A percentile compares a stretch with the other conserved stretches of the same genome.
phyloP scores from a whole-genome alignment of 2,113 vertebrate species.

The Rhinichthys klamathensis region DNA sequence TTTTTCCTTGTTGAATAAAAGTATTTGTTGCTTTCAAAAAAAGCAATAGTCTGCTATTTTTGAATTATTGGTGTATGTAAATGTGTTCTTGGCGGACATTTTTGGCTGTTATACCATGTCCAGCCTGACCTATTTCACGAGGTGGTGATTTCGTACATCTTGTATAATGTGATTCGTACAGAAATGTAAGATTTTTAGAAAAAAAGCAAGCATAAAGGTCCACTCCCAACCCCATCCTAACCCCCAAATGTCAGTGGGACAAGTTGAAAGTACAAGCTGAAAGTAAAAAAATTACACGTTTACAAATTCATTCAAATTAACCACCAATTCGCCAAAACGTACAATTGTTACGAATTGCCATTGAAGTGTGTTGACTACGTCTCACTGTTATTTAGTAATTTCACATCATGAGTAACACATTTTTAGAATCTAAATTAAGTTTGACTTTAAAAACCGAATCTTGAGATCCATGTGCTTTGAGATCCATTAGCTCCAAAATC shows the following conservation, averaged over 20 bases:
- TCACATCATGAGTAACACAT: neutral
- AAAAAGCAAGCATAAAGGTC: too few relatives aligned
- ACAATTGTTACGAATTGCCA: neutral
- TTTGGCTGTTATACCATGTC: too few relatives aligned
- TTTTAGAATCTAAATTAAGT: neutral
- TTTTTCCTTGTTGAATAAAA: too few relatives aligned
- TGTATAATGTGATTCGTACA: too few relatives aligned
- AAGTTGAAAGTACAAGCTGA: neutral
- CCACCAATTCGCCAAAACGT: neutral
- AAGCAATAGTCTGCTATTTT: too few relatives aligned
- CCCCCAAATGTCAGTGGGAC: neutral
- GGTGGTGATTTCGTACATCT: too few relatives aligned
- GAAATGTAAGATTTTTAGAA: too few relatives aligned
- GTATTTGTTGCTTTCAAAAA: too few relatives aligned
- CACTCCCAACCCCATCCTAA: neutral
- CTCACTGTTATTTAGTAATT: neutral
- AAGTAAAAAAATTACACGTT: neutral
- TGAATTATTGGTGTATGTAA: too few relatives aligned
- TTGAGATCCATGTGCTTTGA: neutral
- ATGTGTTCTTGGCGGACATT: too few relatives aligned
- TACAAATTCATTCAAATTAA: neutral
- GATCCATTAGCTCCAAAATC: neutral
- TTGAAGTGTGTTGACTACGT: neutral
- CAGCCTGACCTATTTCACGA: too few relatives aligned
- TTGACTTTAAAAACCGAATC: neutral